Conservation (phyloP, 92 coral and sea anemone genomes). For the Zoanthus gigantus region DNA sequence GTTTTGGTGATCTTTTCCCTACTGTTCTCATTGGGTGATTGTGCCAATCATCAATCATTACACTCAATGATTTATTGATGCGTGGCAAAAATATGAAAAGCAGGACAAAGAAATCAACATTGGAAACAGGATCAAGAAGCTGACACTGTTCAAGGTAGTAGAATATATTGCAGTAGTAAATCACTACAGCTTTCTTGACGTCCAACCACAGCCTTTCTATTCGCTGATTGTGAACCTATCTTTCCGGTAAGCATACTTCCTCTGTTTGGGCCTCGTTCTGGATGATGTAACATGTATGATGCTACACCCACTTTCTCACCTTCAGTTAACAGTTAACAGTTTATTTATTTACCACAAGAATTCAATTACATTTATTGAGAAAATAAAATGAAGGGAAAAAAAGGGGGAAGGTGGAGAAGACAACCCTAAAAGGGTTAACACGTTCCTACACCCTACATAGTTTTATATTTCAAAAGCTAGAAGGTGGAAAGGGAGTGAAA, state of each 20-base stretch:
- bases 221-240: constrained; percentile 62
- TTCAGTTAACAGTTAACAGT: no score
- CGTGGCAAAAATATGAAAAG: constrained; percentile 67
- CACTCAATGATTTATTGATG: constrained; percentile 58
- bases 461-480: no score
- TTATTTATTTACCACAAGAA: no score
- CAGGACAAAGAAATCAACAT: constrained; percentile 58
- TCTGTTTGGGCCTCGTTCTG: constrained; percentile 48
- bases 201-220: constrained; percentile 67
- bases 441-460: no score
- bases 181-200: constrained; percentile 60
- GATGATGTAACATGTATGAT: no score
- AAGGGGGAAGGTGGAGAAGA: no score
- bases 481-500: no score
- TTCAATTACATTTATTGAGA: no score
- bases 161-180: constrained; percentile 60
- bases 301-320: no score
- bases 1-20: constrained; percentile 55
- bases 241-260: constrained; percentile 68
- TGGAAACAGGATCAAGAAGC: constrained; percentile 57
- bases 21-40: constrained; percentile 60
- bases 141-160: constrained; percentile 68
- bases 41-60: constrained; percentile 53
- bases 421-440: no score
- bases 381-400: no score